Evolutionary conservation across 30 jellyfish, hydroid and myxozoan species (phyloP).

Genomic region (Pseudorhiza aurosa): DNA sequence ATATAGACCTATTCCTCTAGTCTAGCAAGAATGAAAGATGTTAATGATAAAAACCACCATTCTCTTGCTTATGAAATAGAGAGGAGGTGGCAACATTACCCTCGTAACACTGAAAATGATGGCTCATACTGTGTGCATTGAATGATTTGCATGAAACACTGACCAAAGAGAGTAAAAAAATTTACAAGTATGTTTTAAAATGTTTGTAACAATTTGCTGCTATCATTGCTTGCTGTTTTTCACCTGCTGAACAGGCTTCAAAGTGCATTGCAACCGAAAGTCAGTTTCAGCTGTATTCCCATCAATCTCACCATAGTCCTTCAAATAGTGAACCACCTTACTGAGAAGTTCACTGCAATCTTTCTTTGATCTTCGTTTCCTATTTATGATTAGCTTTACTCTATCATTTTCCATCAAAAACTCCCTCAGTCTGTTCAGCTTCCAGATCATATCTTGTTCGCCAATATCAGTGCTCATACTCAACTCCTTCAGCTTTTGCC

Average conservation of each 20-base stretch:
- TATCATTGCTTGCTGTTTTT: too few species aligned
- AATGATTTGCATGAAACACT: too few species aligned
- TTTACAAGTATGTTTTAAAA: too few species aligned
- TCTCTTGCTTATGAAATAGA: too few species aligned
- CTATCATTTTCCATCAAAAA: conserved; percentile 39
- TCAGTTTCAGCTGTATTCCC: conserved; percentile 40
- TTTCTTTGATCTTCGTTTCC: conserved; percentile 31
- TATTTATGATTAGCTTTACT: conserved; percentile 37
- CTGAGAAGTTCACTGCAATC: conserved; percentile 1
- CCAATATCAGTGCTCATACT: conserved; percentile 67
- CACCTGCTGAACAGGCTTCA: conserved; percentile 26
- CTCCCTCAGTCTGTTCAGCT: conserved; percentile 24
- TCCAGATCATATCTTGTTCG: conserved; percentile 57
- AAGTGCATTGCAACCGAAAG: conserved; percentile 16
- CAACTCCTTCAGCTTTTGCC: conserved; percentile 47
- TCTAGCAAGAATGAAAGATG: too few species aligned
- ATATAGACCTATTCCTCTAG: too few species aligned
- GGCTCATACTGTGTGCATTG: too few species aligned
- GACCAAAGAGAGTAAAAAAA: too few species aligned
- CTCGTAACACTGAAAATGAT: too few species aligned
- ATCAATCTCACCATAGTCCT: conserved; percentile 47
- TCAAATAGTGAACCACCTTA: background rate
- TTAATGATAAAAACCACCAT: too few species aligned
- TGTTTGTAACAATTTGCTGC: too few species aligned
- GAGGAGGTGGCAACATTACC: too few species aligned